Evolutionary conservation across 2,797 vertebrate genomes (phyloP), one percentile per base, ranked within the genome.

Genomic region (Dromococcyx pavoninus): DNA sequence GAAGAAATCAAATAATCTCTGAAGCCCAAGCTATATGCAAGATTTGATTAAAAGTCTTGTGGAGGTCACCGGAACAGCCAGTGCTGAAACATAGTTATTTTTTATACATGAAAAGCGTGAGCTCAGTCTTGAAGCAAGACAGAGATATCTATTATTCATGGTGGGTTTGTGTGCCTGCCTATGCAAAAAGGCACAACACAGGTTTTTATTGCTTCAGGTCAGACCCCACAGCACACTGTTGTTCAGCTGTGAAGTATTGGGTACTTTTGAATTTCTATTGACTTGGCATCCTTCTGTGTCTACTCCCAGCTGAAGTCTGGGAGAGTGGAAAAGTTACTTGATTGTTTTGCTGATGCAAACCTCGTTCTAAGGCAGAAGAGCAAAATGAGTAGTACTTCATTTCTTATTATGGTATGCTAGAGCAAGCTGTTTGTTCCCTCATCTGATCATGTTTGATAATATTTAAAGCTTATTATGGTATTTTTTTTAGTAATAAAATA

Each of bases 11-110:
- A 88, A 91, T 91, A 62, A 95, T 73, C 56, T 97, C 61, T 81
- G 88, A 96, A 95, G 66, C 27, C n/a, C 16, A 43, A 84, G 66
- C 80, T 94, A 30, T 72, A 43, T 54, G 78, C 24, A 89, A 89
- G 67, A 86, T 92, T 96, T 96, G 94, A 97, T 97, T 93, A 94
- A 95, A 96, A 92, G 32, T 86, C 94, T 88, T 37, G 11, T 7
- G 23, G 75, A 96, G 83, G 89, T 96, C 85, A 92, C 64, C 35
- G 28, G 60, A 73, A 73, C 46, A 94, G 57, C 35, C 46, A 70
- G 35, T 64, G n/a, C 83, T 71, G 67, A 78, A 67, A 69, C 24
- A 61, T 6, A 14, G n/a, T 93, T 91, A 66, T 58, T 86, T 96
- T 88, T 94, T 46, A 88, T 66, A 80, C n/a, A 56, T 46, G 79